Evolutionary conservation across 2,888 invertebrate genomes (phyloP), one percentile per base, ranked within the genome.

Genomic region (Drosophila flavopinicola): DNA sequence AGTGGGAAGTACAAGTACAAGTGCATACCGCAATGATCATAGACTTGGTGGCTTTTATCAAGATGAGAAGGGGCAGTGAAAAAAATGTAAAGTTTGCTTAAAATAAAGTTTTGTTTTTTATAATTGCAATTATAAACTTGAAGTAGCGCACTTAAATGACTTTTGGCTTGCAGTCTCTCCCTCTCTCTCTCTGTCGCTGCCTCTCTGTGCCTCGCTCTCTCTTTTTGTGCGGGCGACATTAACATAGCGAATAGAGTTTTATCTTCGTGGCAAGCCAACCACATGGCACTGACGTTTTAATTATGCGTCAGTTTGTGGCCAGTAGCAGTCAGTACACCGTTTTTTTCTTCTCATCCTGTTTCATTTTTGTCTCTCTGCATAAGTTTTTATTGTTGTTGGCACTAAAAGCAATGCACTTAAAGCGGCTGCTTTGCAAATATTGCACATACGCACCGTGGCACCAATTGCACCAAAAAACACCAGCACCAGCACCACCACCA

Each of bases 261-360:
- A 83, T 76, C 76, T 61, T 60, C 66, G 76, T 74, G 78, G 83
- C 58, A 78, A 64, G 57, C 54, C 65, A 58, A 60, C 60, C 83
- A 72, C 75, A 83, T 83, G 84, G 68, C 84, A 65, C 84, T 83
- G 84, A 84, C 84, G 67, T 80, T 80, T 80, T 80, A 83, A 80
- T 80, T 80, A 80, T 80, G 84, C 84, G 67, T 68, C 84, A 72
- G 63, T 74, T 77, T 82, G 76, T 66, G 65, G 73, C 60, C 64
- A 73, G 25, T 41, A 54, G 57, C 53, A 61, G 54, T 64, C 41
- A 44, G 51, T 41, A 47, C 27, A 58, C 45, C 25, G 23, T 33
- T 38, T 39, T n/a, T 27, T 23, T 57, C 35, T 42, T n/a, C n/a
- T n/a, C n/a, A n/a, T n/a, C n/a, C 5, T 10, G 3, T 25, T 7